Evolutionary conservation across 1,140 invertebrate species (phyloP), one percentile per base, ranked within the genome.

Genomic region (Chlorops oryzae): DNA sequence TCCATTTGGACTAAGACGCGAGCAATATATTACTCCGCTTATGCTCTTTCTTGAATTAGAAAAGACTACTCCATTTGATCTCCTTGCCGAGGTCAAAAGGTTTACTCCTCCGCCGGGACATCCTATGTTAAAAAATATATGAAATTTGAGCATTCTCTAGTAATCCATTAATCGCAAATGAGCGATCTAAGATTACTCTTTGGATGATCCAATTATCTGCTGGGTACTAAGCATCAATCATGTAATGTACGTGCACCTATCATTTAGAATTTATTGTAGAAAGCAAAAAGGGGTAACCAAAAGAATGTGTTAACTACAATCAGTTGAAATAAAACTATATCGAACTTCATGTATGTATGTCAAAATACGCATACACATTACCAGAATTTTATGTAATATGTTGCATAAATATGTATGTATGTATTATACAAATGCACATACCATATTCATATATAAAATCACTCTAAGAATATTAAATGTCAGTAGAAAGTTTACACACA

Each of bases 241-340:
- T 10, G 9, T 10, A 9, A 32, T 32, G 15, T 32, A 32, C 28
- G 9, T 15, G 28, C 9, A 32, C 28, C 28, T 32, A 32, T 32
- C 28, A 48, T 18, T 13, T 23, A 41, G 21, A 24, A 21, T 13
- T 27, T 28, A 21, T 23, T 13, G 13, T 28, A 49, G 47, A 45
- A 28, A 45, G 17, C 10, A 12, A 28, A 17, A 35, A 17, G 22
- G 37, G n/a, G n/a, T n/a, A n/a, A n/a, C n/a, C n/a, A 47, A 23
- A 7, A n/a, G 37, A 49, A 49, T 37, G 23, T 40, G 64, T 67
- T 67, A 67, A 64, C 64, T 67, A 67, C 64, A 67, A 67, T 65
- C 63, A 65, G 63, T 66, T 67, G 63, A 40, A 42, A 27, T 37
- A 38, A 15, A 27, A 38, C 25, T 39, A 20, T 21, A 40, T 1